These are phyloP conservation scores for Microctonus brassicae DNA, from an alignment of 2,888 invertebrate genomes.

Conservation along the genomic window DNA sequence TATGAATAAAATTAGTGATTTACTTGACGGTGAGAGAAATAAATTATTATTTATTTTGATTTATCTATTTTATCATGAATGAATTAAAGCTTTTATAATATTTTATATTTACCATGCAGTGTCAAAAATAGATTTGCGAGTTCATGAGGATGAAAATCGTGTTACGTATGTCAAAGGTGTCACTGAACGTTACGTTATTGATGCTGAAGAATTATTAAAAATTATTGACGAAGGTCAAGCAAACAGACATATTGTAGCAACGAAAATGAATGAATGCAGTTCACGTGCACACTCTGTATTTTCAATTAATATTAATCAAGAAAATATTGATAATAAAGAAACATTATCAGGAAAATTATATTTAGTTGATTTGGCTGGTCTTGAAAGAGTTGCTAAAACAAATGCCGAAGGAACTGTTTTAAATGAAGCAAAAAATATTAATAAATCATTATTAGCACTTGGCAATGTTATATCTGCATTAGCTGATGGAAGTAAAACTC, in stretches of 20 bases:
- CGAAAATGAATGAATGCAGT: conserved; percentile 99
- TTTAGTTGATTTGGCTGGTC: conserved; percentile 99
- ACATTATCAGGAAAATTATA: conserved; percentile 98
- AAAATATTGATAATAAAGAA: conserved; percentile 99
- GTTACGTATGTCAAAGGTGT: conserved; percentile 99
- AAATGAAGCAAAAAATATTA: conserved; percentile 99
- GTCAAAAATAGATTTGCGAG: conserved; percentile 97
- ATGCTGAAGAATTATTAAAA: conserved; percentile 99
- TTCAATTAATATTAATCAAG: conserved; percentile 99
- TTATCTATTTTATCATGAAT: background rate
- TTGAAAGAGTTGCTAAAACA: conserved; percentile 99
- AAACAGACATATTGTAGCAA: conserved; percentile 99
- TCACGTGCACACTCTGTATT: conserved; percentile 99
- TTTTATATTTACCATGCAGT: conserved; percentile 73
- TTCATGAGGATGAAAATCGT: conserved; percentile 99
- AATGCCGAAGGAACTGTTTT: conserved; percentile 99
- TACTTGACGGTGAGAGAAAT: conserved; percentile 84
- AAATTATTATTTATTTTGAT: conserved; percentile 4
- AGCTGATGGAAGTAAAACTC: conserved; percentile 99
- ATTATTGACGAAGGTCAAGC: conserved; percentile 99
- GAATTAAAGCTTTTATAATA: no score
- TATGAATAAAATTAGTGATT: conserved; percentile 99
- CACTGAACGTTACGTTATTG: conserved; percentile 98
- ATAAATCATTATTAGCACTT: conserved; percentile 98
- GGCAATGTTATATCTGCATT: conserved; percentile 99